Evolutionary conservation across 2,113 vertebrate genomes (phyloP), one percentile per base, ranked within the genome.

Genomic region (Tupaia tana): DNA sequence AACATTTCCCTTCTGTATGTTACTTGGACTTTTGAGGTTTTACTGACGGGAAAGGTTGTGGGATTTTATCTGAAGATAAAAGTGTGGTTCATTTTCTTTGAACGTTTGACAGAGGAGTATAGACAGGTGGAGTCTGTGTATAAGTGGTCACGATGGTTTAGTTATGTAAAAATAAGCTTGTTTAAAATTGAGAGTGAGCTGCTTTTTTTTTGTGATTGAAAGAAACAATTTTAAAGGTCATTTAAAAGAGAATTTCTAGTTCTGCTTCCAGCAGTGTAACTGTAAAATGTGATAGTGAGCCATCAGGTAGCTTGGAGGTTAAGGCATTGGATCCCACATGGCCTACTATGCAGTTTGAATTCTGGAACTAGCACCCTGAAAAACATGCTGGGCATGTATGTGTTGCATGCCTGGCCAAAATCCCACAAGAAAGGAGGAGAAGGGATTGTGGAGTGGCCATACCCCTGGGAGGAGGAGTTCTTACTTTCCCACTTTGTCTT

Each of bases 1-100:
- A 78, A 31, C n/a, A 74, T 75, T 93, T 79, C 6, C 74, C 7
- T 25, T 82, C 63, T 9, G 7, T 75, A 71, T 75, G 54, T 94
- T 27, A 88, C 71, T 94, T 85, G 90, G 43, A 86, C 31, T 67
- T 91, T 79, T 64, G 29, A 70, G 22, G 3, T 89, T 84, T 92
- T 88, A 89, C 27, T 90, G 10, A 78, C 75, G 18, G 77, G 5
- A 11, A 52, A 18, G 18, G 80, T 34, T 74, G 11, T 93, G 34
- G 20, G 61, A 61, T 82, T 80, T 93, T 78, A 71, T 31, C 82
- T 22, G 3, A 85, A 82, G 69, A 52, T 73, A 15, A 2, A 73
- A 67, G 90, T 92, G 81, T 93, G 52, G 3, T 61, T 1, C 7
- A 7, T 64, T 89, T 75, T 94, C 25, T 89, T 9, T 93, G 69